These are phyloP conservation scores for Thumatha senex DNA, from an alignment of 2,888 invertebrate species.

Conservation along the genomic window DNA sequence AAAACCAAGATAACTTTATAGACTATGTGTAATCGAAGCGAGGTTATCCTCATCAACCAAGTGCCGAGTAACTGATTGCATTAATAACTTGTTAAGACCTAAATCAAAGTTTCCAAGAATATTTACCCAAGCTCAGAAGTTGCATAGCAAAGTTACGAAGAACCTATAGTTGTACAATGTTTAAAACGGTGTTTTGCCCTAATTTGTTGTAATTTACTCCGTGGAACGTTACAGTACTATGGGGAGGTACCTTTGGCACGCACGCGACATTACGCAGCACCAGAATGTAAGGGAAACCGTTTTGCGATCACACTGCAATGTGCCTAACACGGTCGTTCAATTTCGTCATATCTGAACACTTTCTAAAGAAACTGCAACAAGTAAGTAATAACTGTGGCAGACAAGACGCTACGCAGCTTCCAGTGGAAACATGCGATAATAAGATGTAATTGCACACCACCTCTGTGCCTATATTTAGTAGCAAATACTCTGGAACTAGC, in stretches of 20 bases:
- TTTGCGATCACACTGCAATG: slow-evolving; percentile 65
- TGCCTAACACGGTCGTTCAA: slow-evolving; percentile 62
- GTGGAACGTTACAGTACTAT: slow-evolving; percentile 44
- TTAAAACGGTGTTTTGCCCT: slow-evolving; percentile 54
- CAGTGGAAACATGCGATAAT: slow-evolving; percentile 82
- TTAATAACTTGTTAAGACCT: no score
- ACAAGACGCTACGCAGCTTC: slow-evolving; percentile 67
- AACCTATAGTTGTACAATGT: slow-evolving; percentile 38
- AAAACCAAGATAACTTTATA: no score
- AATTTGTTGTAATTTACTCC: slow-evolving; percentile 55
- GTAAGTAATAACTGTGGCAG: slow-evolving; percentile 60
- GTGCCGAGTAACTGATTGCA: no score
- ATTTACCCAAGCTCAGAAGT: slow-evolving; percentile 23
- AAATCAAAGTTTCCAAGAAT: slow-evolving; percentile 10
- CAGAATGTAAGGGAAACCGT: slow-evolving; percentile 61
- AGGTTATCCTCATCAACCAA: no score
- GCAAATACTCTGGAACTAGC: slow-evolving; percentile 77
- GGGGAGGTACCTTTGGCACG: slow-evolving; percentile 65
- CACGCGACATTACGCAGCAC: slow-evolving; percentile 69
- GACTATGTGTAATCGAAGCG: no score
- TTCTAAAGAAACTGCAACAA: slow-evolving; percentile 78
- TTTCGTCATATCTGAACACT: slow-evolving; percentile 79
- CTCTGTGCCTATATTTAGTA: slow-evolving; percentile 81
- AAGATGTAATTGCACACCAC: slow-evolving; percentile 79
- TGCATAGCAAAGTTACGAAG: slow-evolving; percentile 35